Percentiles rank a stretch among this genome's conserved stretches.
Conservation (phyloP, 2,888 invertebrate genomes). For the Anaspis maculata region DNA sequence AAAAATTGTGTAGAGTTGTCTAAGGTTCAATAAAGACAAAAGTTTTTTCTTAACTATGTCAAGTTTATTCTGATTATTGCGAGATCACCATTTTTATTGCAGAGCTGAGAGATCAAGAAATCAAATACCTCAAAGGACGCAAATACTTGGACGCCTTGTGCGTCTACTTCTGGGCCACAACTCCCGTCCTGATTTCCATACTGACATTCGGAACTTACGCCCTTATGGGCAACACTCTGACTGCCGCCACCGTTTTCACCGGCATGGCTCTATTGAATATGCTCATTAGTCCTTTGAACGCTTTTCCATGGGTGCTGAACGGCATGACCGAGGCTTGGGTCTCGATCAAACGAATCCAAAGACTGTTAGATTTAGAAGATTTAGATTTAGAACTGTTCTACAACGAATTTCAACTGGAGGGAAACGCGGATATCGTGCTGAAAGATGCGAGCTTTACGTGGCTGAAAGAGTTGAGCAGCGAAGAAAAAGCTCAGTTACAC, state of each 20-base stretch:
- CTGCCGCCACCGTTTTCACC: conserved; percentile 89
- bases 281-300: conserved; percentile 91
- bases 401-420: conserved; percentile 41
- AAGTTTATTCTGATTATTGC: too few relatives aligned
- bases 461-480: conserved; percentile 42
- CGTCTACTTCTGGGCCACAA: conserved; percentile 98
- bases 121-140: conserved; percentile 70
- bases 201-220: conserved; percentile 75
- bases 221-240: conserved; percentile 66
- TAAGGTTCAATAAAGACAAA: too few relatives aligned
- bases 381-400: conserved; percentile 58
- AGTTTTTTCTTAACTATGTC: too few relatives aligned
- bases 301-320: conserved; percentile 97
- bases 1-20: too few relatives aligned
- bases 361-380: conserved; percentile 61
- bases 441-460: conserved; percentile 55
- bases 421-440: conserved; percentile 48
- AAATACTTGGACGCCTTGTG: conserved; percentile 97
- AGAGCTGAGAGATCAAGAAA: conserved; percentile 62
- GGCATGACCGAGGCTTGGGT: conserved; percentile 95
- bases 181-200: conserved; percentile 83
- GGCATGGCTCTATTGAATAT: conserved; percentile 91
- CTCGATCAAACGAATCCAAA: conserved; percentile 80
- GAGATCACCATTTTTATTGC: too few relatives aligned
- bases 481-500: conserved; percentile 32